phyloP scores from a whole-genome alignment of 2,113 vertebrate genomes.

The Cryptomyrus ogoouensis region DNA sequence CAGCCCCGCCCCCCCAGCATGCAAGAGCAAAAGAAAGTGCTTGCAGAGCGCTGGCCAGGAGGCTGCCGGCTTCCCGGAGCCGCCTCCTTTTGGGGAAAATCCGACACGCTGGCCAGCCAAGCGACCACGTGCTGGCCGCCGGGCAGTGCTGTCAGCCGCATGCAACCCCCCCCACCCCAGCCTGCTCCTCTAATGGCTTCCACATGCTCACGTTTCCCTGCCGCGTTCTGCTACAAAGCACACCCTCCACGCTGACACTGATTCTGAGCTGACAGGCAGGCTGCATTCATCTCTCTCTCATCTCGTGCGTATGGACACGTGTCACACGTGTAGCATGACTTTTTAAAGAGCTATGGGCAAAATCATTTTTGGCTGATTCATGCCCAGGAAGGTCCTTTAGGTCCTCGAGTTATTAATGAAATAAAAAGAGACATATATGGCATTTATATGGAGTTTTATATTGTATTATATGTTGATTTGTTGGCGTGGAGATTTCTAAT shows the following conservation, averaged over 20 bases:
- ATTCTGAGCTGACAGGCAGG: not conserved
- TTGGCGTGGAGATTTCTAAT: not conserved
- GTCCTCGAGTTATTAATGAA: not conserved
- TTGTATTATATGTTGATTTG: not conserved
- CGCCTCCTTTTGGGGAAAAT: not conserved
- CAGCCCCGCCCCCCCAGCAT: constrained; percentile 12
- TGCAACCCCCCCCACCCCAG: not conserved
- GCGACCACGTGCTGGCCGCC: not conserved
- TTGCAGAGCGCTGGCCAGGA: not conserved
- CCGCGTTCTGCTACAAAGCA: not conserved
- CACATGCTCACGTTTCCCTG: constrained; percentile 20
- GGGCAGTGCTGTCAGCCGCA: not conserved
- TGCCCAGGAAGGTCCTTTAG: not conserved
- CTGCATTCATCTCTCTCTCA: not conserved
- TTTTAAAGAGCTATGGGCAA: not conserved
- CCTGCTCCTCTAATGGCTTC: constrained; percentile 20
- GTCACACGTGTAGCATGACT: not conserved
- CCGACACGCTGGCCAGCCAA: not conserved
- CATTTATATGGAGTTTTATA: not conserved
- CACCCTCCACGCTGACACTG: not conserved
- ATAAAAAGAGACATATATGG: not conserved
- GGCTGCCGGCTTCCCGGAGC: not conserved
- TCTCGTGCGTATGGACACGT: not conserved
- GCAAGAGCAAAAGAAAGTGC: not conserved
- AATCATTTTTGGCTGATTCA: not conserved